Base-by-base conservation (phyloP, 2,888 invertebrate genomes). In the Eristalis tenax region DNA sequence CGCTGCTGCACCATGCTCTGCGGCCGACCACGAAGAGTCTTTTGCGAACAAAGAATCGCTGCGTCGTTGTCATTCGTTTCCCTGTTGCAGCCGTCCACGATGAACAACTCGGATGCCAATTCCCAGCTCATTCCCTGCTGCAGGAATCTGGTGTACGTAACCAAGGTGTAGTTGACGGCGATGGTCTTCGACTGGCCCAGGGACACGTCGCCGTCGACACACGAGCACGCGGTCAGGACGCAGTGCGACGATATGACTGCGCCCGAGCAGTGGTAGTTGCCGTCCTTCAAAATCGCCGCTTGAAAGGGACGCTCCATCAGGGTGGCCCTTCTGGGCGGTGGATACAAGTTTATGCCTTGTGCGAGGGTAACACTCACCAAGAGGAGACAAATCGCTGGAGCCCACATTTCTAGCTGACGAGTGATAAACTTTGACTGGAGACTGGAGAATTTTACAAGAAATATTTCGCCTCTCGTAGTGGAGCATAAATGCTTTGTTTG, bases 151-250 rank as follows among this genome's bases (percentile, higher is more conserved):
- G 70, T 32, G 15, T 32, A 18, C 6, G 76, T 70, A 5, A 82
- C 57, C n/a, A 82, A 1, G 2, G 76, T 82, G 23, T 43, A 76
- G 10, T 22, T 61, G 18, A 40, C 28, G 0, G 18, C 13, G 0
- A 63, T n/a, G 5, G 5, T 6, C 0, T 22, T 13, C 4, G 15
- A 11, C 5, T 4, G 15, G 3, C 13, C 50, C 13, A 22, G 3
- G 1, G 40, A 4, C 1, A 5, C 3, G 6, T 70, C 65, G 0
- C 22, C 3, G 22, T 22, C 6, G 22, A 82, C 23, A 4, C 82
- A 82, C 11, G 82, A 82, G 22, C 82, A 82, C 8, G 77, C 82
- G 1, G 82, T 71, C 3, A 82, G 11, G 2, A 61, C 77, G 57
- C 82, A 82, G 5, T 40, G 56, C 11, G 28, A 0, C 1, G 82